Evolutionary conservation across 1,140 invertebrate species (phyloP).

Genomic region (Apis cerana): DNA sequence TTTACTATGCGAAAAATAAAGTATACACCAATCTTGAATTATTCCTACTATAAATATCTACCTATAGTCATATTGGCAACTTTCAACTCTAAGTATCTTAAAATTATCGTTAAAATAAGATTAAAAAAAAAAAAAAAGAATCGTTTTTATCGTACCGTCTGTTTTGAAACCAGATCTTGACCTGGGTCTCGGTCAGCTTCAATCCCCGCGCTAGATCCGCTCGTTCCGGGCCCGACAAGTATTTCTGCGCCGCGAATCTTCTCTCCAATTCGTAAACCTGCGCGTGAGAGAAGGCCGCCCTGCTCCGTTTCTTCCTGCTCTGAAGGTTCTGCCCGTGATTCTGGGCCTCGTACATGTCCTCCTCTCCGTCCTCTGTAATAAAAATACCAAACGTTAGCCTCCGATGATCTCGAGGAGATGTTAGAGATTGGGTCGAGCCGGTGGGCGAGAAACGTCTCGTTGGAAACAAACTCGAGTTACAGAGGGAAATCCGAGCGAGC

Average conservation of each 20-base stretch:
- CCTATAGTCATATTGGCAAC: too few species aligned
- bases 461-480: background rate
- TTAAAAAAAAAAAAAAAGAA: background rate
- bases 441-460: background rate
- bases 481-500: background rate
- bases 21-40: too few species aligned
- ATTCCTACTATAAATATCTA: too few species aligned
- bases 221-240: conserved; percentile 96
- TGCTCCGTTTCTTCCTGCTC: conserved; percentile 93
- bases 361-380: conserved; percentile 76
- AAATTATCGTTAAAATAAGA: background rate
- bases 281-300: conserved; percentile 97
- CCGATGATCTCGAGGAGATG: background rate
- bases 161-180: conserved; percentile 83
- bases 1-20: too few species aligned
- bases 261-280: conserved; percentile 96
- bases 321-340: conserved; percentile 74
- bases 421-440: too few species aligned
- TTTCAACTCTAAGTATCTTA: too few species aligned
- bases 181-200: conserved; percentile 96
- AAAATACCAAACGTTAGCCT: conserved; percentile 37
- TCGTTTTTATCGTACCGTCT: conserved; percentile 69
- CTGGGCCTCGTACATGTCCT: conserved; percentile 77
- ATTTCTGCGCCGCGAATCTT: conserved; percentile 96
- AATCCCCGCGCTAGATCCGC: conserved; percentile 94